Evolutionary conservation across 53 echinoderm and acorn worm species (phyloP), one percentile per base, ranked within the genome.

Genomic region (Luidia sarsii): DNA sequence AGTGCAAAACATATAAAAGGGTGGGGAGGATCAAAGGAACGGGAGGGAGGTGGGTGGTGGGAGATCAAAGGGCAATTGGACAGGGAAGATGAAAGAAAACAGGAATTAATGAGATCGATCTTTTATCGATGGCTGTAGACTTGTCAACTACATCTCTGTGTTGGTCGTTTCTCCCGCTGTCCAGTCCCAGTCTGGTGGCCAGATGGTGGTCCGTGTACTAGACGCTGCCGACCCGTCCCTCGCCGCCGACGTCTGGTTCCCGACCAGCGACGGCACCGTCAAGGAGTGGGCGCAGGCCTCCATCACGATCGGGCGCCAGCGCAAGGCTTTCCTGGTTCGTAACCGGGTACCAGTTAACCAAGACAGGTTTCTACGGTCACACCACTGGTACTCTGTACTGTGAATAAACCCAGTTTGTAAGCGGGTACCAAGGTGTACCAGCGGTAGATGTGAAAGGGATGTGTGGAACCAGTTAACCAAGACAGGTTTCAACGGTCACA

Each of bases 361-460:
- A 84, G 35, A 59, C 54, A 0, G 71, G 72, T 15, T 68, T 67
- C 69, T 82, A 81, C 15, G 95, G 92, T 67, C 95, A 95, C 66
- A 92, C 95, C 38, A 90, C 90, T 1, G 87, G 87, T 38, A 83
- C 64, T 19, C 83, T 83, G 10, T 64, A 80, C 43, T 92, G 95
- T 95, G 54, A 65, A 75, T 52, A 4, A 5, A 63, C 27, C 14
- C 8, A 7, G 21, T 57, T n/a, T n/a, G n/a, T n/a, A n/a, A n/a
- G n/a, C n/a, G n/a, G n/a, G n/a, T n/a, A n/a, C n/a, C n/a, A n/a
- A n/a, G n/a, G n/a, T n/a, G n/a, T n/a, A n/a, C n/a, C n/a, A n/a
- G n/a, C n/a, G n/a, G n/a, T n/a, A n/a, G n/a, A n/a, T n/a, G n/a
- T n/a, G n/a, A n/a, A n/a, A n/a, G n/a, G n/a, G n/a, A n/a, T n/a